Evolutionary conservation across 2,113 vertebrate species (phyloP).

Genomic region (Propithecus coquereli): DNA sequence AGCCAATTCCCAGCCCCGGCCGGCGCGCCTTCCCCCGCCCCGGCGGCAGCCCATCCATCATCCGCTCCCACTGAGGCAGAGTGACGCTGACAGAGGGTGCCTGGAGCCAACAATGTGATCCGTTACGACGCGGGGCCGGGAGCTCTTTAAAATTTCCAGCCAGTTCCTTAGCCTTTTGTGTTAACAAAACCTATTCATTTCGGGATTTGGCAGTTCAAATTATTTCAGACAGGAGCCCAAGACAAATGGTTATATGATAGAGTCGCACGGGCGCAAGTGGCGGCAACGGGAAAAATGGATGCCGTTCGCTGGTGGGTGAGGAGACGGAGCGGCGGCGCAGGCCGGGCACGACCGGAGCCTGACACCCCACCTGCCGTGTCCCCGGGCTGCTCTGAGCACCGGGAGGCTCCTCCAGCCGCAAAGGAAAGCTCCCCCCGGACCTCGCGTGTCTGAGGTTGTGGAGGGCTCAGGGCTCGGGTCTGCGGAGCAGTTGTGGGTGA

Average conservation of each 20-base stretch:
- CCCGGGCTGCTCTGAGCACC: no score
- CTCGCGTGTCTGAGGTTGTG: accelerated
- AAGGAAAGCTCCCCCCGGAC: accelerated
- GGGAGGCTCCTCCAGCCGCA: accelerated
- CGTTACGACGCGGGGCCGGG: conserved; percentile 69
- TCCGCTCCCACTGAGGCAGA: conserved; percentile 88
- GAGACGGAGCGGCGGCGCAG: neutral
- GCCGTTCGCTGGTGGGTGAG: accelerated
- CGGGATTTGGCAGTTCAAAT: conserved; percentile 79
- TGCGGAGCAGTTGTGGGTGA: accelerated
- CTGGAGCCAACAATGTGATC: conserved; percentile 84
- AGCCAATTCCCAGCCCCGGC: conserved; percentile 94
- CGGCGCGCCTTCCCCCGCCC: conserved; percentile 87
- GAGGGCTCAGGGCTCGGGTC: accelerated
- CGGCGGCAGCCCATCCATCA: conserved; percentile 94
- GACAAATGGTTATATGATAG: conserved; percentile 81
- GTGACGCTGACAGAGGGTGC: conserved; percentile 87
- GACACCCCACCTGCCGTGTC: no score
- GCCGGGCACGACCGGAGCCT: no score
- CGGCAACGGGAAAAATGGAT: accelerated
- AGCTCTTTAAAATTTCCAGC: conserved; percentile 80
- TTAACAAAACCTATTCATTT: conserved; percentile 79
- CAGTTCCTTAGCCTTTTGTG: conserved; percentile 80
- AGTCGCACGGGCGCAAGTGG: conserved; percentile 62
- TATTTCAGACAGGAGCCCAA: conserved; percentile 82